Evolutionary conservation across 1,140 invertebrate genomes (phyloP).

Genomic region (Drusus annulatus): DNA sequence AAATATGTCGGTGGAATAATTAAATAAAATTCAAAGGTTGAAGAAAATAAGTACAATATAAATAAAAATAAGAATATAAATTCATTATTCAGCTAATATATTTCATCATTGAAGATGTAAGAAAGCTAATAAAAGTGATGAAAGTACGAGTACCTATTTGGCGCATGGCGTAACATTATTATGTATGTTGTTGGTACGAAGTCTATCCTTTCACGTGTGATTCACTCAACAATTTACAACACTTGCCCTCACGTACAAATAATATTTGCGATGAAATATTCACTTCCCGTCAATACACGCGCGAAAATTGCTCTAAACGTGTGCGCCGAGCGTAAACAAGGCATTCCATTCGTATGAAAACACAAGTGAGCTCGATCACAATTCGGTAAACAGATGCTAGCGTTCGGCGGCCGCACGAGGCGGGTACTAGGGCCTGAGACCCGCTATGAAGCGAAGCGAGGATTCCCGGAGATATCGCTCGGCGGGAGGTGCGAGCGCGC

Average conservation of each 20-base stretch:
- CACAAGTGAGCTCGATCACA: background rate
- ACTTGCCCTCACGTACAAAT: background rate
- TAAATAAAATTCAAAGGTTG: no score
- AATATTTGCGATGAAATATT: background rate
- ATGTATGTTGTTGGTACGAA: background rate
- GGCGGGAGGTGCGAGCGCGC: background rate
- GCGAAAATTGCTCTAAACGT: background rate
- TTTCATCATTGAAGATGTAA: no score
- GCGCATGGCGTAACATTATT: conserved; percentile 12
- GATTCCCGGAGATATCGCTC: background rate
- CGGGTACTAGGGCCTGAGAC: background rate
- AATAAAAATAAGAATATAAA: no score
- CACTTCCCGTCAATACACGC: conserved; percentile 13
- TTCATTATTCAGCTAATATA: no score
- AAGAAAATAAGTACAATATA: no score
- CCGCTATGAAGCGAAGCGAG: background rate
- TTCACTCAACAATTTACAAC: background rate
- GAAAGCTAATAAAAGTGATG: no score
- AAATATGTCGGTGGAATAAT: no score
- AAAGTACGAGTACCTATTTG: conserved; percentile 19
- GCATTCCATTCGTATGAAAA: conserved; percentile 4
- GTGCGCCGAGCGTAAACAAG: conserved; percentile 1
- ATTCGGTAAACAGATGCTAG: conserved; percentile 11
- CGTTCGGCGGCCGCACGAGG: conserved; percentile 3
- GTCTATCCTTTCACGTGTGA: conserved; percentile 1